A percentile compares a stretch with the other conserved stretches of the same genome.
Evolutionary conservation across 30 jellyfish, hydroid and myxozoan species (phyloP).

Genomic region (Rhopilema esculentum): DNA sequence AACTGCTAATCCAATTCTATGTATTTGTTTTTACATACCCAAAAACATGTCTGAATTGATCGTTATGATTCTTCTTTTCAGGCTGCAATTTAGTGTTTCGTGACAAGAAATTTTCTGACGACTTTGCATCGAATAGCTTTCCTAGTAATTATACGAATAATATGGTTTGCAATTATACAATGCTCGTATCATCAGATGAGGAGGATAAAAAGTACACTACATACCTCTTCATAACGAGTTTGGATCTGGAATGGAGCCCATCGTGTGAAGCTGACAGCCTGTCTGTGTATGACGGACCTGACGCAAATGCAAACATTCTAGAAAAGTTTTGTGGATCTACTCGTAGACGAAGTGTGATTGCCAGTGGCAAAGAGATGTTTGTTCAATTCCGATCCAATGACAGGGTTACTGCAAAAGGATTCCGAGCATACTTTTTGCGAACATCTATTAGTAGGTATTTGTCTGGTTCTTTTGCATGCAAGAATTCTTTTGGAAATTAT

Average conservation of each 20-base stretch:
- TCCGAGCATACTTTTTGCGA: background rate
- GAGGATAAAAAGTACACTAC: background rate
- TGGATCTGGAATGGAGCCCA: constrained; percentile 4
- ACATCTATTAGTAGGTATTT: background rate
- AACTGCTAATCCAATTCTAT: too few species aligned
- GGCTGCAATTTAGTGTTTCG: background rate
- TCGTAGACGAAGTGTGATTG: background rate
- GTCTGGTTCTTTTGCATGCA: background rate
- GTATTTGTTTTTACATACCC: too few species aligned
- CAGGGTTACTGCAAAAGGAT: background rate
- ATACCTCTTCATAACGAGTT: background rate
- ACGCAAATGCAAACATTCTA: background rate
- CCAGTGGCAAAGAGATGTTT: background rate
- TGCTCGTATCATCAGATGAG: background rate
- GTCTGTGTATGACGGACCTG: background rate
- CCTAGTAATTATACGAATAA: background rate
- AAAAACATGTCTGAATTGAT: too few species aligned
- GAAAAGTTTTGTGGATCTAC: background rate
- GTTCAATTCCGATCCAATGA: background rate
- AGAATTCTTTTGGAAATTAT: too few species aligned
- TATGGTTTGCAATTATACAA: background rate
- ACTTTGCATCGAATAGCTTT: background rate
- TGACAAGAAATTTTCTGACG: background rate
- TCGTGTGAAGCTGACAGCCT: constrained; percentile 12
- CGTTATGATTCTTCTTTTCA: too few species aligned